Conservation (phyloP, 2,797 vertebrate species). For the Alca torda region DNA sequence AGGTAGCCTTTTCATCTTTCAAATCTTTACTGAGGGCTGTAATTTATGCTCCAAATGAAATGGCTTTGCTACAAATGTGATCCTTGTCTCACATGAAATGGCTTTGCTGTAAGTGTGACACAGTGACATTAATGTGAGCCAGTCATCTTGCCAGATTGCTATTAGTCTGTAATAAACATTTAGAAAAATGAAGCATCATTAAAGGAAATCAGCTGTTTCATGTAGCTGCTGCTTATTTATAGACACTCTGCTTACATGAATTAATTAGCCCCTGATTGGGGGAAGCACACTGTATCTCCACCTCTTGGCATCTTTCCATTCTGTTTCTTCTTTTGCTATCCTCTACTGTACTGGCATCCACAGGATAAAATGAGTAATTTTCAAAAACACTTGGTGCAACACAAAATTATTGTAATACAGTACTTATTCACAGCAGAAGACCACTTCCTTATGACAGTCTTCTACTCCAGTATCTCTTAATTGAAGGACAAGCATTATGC, state of each 20-base stretch:
- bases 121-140: background rate
- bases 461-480: background rate
- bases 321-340: background rate
- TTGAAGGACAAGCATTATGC: background rate
- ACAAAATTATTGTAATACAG: background rate
- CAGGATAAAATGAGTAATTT: background rate
- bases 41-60: background rate
- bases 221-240: constrained; percentile 40
- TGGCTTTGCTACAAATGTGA: background rate
- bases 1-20: background rate
- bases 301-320: background rate
- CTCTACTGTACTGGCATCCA: background rate
- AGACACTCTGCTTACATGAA: background rate
- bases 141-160: constrained; percentile 9
- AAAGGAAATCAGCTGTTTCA: constrained; percentile 42
- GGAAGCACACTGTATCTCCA: background rate
- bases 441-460: background rate
- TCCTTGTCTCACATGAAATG: background rate
- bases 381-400: background rate
- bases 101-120: background rate
- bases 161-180: constrained; percentile 32
- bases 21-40: background rate
- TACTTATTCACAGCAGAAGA: background rate
- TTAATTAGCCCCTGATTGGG: background rate
- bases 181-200: constrained; percentile 35